These are phyloP conservation scores for Helogale parvula DNA, from an alignment of 2,113 vertebrate genomes.

Conservation along the genomic window DNA sequence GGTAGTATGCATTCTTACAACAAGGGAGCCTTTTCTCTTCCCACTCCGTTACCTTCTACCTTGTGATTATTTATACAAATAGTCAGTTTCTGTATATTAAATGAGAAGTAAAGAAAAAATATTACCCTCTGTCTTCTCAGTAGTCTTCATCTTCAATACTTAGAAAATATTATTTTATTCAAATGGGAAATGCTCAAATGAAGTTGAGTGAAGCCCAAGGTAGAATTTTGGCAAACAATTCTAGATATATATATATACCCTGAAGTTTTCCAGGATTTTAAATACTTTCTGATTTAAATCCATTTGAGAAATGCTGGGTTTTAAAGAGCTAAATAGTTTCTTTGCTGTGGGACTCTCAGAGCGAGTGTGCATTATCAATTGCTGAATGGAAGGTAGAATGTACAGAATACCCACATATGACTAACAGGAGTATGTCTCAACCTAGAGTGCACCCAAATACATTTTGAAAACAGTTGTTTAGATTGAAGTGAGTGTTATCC, in stretches of 20 bases:
- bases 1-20: conserved; percentile 44
- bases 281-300: neutral
- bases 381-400: neutral
- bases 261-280: neutral
- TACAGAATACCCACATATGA: neutral
- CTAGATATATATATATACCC: neutral
- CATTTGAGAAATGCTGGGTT: neutral
- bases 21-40: conserved; percentile 58
- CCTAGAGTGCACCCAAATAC: neutral
- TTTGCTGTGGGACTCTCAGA: neutral
- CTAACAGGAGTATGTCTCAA: neutral
- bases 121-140: conserved; percentile 20
- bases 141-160: conserved; percentile 58
- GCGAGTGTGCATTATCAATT: neutral
- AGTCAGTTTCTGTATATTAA: conserved; percentile 69
- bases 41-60: neutral
- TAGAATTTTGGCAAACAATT: conserved; percentile 58
- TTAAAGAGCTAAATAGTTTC: neutral
- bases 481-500: neutral
- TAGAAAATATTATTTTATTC: conserved; percentile 63
- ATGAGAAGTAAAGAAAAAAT: conserved; percentile 24
- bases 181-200: conserved; percentile 72
- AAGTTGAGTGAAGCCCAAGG: conserved; percentile 43
- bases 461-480: conserved; percentile 32
- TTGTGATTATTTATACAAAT: conserved; percentile 64